Evolutionary conservation across 2,113 vertebrate species (phyloP), one percentile per base, ranked within the genome.

Genomic region (Rissa tridactyla): DNA sequence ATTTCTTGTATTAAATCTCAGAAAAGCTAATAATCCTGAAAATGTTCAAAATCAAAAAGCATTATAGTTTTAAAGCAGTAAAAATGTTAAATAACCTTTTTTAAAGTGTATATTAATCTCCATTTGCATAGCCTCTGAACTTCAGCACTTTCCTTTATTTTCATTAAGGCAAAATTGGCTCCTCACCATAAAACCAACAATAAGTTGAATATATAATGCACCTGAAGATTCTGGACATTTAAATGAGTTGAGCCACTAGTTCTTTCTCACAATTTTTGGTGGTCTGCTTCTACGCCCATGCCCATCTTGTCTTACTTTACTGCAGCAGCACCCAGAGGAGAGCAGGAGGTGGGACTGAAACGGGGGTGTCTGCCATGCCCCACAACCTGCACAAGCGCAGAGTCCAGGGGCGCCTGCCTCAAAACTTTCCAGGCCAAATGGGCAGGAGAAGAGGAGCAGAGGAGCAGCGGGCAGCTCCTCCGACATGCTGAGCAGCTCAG

Each of bases 21-120:
- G 32, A 21, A 78, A 80, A 91, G 82, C 52, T 95, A 95, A 95
- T 90, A 96, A 91, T 70, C 86, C 79, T 72, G 75, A 92, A 96
- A 96, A 88, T 64, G 64, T 80, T 90, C 58, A 75, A 95, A 95
- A 97, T 88, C 71, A 81, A 85, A 95, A 97, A 82, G 34, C 42
- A 64, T 95, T 91, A 62, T n/a, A 44, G 75, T 86, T 91, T 90
- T 83, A 70, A 77, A 91, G 75, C 42, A 78, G 55, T 55, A 88
- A 91, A 95, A 94, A 80, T 81, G 44, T 81, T 95, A 78, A 92
- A 69, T 82, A 91, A 76, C 13, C 21, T 42, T 61, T 90, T 92
- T 30, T 22, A 91, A 92, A 84, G 1, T 69, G 23, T 57, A 2
- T 57, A 85, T 96, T 94, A 89, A 92, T 89, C 83, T 94, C 38